Conservation (phyloP, 2,888 invertebrate species). For the Dolichomitus sp. region DNA sequence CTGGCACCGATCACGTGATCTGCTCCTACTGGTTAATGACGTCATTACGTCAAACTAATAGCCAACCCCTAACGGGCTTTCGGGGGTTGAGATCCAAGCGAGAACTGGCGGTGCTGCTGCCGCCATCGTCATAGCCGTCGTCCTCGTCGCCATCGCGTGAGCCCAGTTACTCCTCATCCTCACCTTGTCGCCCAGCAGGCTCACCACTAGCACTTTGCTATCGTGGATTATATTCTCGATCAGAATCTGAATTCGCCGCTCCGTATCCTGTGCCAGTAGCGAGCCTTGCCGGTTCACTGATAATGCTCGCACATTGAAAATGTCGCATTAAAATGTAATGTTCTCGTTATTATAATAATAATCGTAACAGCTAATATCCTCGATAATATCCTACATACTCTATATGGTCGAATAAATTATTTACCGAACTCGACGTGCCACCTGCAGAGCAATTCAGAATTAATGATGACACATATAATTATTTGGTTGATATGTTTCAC, state of each 20-base stretch:
- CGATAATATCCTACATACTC: not conserved
- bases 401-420: not conserved
- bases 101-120: constrained; percentile 35
- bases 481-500: not conserved
- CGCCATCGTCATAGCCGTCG: constrained; percentile 44
- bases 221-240: constrained; percentile 54
- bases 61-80: constrained; percentile 77
- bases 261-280: not conserved
- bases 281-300: constrained; percentile 24
- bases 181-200: constrained; percentile 44
- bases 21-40: constrained; percentile 78
- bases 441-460: not conserved
- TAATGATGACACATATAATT: not conserved
- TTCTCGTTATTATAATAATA: constrained; percentile 14
- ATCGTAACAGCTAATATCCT: constrained; percentile 13
- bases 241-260: constrained; percentile 47
- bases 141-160: constrained; percentile 39
- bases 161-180: constrained; percentile 34
- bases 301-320: constrained; percentile 40
- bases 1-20: constrained; percentile 77
- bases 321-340: constrained; percentile 31
- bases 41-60: constrained; percentile 83
- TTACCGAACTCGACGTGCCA: not conserved
- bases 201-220: constrained; percentile 48
- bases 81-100: constrained; percentile 64